Evolutionary conservation across 2,113 vertebrate genomes (phyloP), one percentile per base, ranked within the genome.

Genomic region (Rhinogobius similis): DNA sequence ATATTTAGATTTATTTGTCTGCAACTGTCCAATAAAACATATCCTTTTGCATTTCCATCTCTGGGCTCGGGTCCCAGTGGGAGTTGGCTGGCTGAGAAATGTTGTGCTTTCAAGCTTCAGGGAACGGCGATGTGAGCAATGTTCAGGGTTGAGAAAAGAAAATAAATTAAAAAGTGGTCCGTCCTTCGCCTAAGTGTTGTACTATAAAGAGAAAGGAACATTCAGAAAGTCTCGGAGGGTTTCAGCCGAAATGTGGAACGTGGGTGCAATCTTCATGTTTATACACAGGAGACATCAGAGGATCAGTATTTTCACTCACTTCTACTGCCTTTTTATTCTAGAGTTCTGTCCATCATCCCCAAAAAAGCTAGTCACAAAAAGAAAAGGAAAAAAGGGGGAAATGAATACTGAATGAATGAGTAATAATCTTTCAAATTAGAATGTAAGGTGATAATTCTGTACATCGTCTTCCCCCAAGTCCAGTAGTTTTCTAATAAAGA

Each of bases 1-100:
- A 91, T 92, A 92, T 93, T 93, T 92, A 92, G 91, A 93, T 93
- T 92, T 93, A 93, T 93, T 92, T 93, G 91, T 91, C 88, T 91
- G 87, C 89, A 89, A 88, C 92, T 89, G 87, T 91, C 90, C 90
- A 92, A 92, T 93, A 91, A 92, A 93, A 93, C 88, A 90, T 88
- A 90, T 89, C 81, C 86, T 90, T 55, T 87, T 88, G 90, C 85
- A 85, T 89, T 89, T 87, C 87, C 85, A 85, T 89, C 87, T 86
- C 90, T 84, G 84, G 83, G 87, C 88, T 82, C 59, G 65, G 44
- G 87, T 91, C 88, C 92, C 92, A 84, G 88, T 87, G 92, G 92
- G 90, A 91, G 90, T 89, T 84, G 14, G 85, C 82, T 79, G 88
- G 88, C 88, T 91, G 90, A 92, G 90, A 91, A 91, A 92, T 92